phyloP scores from a whole-genome alignment of 2,797 vertebrate genomes.

The Tamandua tetradactyla region DNA sequence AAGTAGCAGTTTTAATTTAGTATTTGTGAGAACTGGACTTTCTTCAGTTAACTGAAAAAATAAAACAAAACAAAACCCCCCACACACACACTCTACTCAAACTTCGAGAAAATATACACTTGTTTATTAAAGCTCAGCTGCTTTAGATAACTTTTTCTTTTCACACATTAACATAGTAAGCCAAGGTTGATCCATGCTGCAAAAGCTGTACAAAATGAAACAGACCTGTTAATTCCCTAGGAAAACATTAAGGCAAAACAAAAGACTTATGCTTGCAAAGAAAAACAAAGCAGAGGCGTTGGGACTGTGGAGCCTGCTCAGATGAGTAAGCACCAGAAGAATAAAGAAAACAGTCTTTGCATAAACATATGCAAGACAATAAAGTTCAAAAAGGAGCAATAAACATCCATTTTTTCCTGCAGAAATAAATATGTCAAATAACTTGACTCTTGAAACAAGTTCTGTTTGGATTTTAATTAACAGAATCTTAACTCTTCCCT shows the following conservation, averaged over 20 bases:
- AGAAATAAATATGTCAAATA: constrained; percentile 58
- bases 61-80: too few species aligned
- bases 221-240: constrained; percentile 9
- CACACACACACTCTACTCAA: constrained; percentile 50
- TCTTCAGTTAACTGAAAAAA: constrained; percentile 44
- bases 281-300: constrained; percentile 45
- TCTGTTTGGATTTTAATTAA: constrained; percentile 11
- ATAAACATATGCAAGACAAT: constrained; percentile 59
- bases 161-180: constrained; percentile 64
- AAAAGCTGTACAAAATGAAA: constrained; percentile 68
- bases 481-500: not conserved
- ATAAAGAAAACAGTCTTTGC: constrained; percentile 67
- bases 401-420: constrained; percentile 53
- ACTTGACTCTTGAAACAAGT: constrained; percentile 42
- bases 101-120: constrained; percentile 67
- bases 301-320: constrained; percentile 35
- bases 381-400: constrained; percentile 57
- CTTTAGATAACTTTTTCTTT: constrained; percentile 52
- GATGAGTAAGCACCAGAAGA: constrained; percentile 61
- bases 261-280: constrained; percentile 49
- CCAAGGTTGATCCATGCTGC: constrained; percentile 64
- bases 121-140: constrained; percentile 72
- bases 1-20: not conserved
- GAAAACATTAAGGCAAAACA: constrained; percentile 60
- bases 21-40: constrained; percentile 58